These are phyloP conservation scores for Megalonaias nervosa DNA, from an alignment of 1,140 invertebrate species.

Conservation along the genomic window DNA sequence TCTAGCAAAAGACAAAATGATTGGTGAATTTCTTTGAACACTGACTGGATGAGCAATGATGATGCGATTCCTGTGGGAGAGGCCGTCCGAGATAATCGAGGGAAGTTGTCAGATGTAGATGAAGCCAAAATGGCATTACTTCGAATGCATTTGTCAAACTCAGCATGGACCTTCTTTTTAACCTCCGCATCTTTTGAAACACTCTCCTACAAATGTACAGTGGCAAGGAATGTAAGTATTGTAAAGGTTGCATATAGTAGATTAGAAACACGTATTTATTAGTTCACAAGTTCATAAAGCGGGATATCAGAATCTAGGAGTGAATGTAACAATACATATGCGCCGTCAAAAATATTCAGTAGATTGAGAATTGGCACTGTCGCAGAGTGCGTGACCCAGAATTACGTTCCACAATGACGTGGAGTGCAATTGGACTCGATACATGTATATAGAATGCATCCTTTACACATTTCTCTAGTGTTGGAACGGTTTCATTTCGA, in stretches of 20 bases:
- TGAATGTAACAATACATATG: no score
- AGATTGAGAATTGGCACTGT: no score
- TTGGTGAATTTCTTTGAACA: no score
- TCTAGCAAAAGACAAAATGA: no score
- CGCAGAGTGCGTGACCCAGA: no score
- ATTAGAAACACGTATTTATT: no score
- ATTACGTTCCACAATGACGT: no score
- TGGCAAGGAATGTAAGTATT: no score
- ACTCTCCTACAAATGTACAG: constrained; percentile 72
- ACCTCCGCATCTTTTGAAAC: constrained; percentile 87
- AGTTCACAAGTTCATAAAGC: no score
- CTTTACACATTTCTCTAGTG: constrained; percentile 72
- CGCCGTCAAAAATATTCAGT: no score
- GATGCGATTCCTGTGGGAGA: constrained; percentile 83
- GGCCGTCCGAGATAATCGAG: constrained; percentile 83
- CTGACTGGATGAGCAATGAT: constrained; percentile 88
- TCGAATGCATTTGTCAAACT: constrained; percentile 77
- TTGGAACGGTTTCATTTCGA: constrained; percentile 76
- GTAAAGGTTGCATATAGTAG: no score
- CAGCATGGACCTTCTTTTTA: constrained; percentile 84
- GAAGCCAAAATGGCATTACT: constrained; percentile 80
- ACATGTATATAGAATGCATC: constrained; percentile 83
- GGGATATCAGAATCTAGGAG: no score
- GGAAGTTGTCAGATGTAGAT: constrained; percentile 90
- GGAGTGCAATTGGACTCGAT: constrained; percentile 10